Evolutionary conservation across 2,888 invertebrate species (phyloP), one percentile per base, ranked within the genome.

Genomic region (Flexamia atlantica): DNA sequence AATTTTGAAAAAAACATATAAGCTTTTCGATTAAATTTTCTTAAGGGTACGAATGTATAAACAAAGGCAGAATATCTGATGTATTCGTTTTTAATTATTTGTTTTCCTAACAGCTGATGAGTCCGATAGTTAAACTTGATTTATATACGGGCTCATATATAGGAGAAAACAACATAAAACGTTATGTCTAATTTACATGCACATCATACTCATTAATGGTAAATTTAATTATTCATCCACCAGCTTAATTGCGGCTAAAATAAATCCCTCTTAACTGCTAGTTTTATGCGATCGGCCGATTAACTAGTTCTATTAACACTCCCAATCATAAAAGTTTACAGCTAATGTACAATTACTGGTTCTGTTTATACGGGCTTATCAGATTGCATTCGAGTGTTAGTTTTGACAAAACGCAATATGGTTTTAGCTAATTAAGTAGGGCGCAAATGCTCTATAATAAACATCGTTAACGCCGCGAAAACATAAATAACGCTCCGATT

Each of bases 371-470:
- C 57, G 57, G 4, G 23, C 23, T 53, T 53, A 53, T 64, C 64
- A 28, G 64, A 64, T 64, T 64, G 14, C 64, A 14, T 53, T 9
- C 57, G 57, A 7, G 72, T 72, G 72, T 72, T 72, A 72, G 36
- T 72, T 72, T 72, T 72, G 72, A 72, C 72, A 42, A 64, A 68
- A 72, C 42, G 72, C 72, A 72, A 14, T 72, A 72, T 72, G 72
- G 42, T 72, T 72, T 72, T 23, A 72, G 72, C 72, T 72, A 72
- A 72, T 72, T 32, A 20, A 32, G 20, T 40, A 1, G 28, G 72
- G 9, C 12, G 30, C 30, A 17, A 68, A 68, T n/a, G 72, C 20
- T 42, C 72, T 72, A 40, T 72, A 36, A 46, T 46, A 76, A 76
- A 76, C 76, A 76, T 17, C 46, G 40, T 40, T 70, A 40, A 23